Base-by-base conservation (phyloP, 2,888 invertebrate genomes). In the Pandemis heparana region DNA sequence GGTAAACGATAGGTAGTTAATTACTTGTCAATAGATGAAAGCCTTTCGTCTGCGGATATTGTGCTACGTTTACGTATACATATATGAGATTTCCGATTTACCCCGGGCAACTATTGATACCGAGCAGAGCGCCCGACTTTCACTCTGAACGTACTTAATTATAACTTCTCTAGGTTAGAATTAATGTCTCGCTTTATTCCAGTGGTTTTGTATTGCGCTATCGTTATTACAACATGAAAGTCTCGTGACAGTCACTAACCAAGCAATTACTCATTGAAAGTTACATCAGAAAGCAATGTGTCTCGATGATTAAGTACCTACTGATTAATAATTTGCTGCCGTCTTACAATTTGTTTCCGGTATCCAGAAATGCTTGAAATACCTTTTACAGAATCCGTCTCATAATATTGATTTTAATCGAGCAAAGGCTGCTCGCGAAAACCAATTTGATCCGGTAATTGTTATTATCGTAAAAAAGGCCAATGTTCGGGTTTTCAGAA, bases 1-100 rank as follows among this genome's bases (percentile, higher is more conserved):
- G 51, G 73, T 41, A 66, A 23, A 66, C 63, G 68, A 68, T 69
- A 74, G 51, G 69, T 61, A 70, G 64, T 70, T 74, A 74, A 74
- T 74, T 70, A 74, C 60, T 65, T 74, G 74, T 70, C 74, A 74
- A 70, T 73, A 73, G 63, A 74, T 74, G 69, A 70, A 74, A 69
- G 74, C 74, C 68, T 16, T 63, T 73, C 63, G 68, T 59, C 63
- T 63, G 46, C 38, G 48, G 68, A 41, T 9, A 62, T 48, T 60
- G 68, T 72, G 64, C 59, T 63, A 48, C 51, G 38, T 48, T 65
- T 65, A n/a, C 51, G 16, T 67, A 68, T 46, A 63, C 56, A 56
- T 16, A 56, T 16, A 32, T 56, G 23, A 14, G 38, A 51, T 39
- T 65, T 16, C 38, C 8, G n/a, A 46, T 38, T 16, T 16, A 32